phyloP scores from a whole-genome alignment of 2,113 vertebrate species.

The Bambusicola thoracicus region DNA sequence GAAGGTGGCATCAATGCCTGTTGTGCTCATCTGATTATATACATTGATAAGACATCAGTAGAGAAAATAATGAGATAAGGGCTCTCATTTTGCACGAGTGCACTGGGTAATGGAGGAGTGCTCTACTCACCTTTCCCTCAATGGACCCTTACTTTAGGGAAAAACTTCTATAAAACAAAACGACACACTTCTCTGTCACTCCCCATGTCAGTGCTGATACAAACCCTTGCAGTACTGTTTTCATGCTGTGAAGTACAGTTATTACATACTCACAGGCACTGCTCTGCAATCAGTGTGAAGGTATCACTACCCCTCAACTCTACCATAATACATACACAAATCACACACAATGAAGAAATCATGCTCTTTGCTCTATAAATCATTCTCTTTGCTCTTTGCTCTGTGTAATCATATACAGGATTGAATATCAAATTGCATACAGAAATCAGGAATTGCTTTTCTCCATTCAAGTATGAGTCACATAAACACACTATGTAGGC shows the following conservation, averaged over 20 bases:
- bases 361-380: too few relatives aligned
- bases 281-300: neutral
- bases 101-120: too few relatives aligned
- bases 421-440: neutral
- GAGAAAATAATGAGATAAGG: neutral
- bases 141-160: too few relatives aligned
- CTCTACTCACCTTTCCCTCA: too few relatives aligned
- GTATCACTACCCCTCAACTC: neutral
- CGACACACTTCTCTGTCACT: neutral
- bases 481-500: neutral
- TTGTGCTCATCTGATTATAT: neutral
- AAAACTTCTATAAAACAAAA: neutral
- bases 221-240: neutral
- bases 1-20: neutral
- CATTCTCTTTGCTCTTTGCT: too few relatives aligned
- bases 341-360: neutral
- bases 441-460: neutral
- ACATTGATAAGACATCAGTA: neutral
- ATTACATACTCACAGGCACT: neutral
- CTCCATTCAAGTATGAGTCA: neutral
- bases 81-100: too few relatives aligned
- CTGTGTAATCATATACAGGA: too few relatives aligned
- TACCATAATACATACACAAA: rapidly evolving
- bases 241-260: neutral
- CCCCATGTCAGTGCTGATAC: neutral